Base-by-base conservation (phyloP, 1,140 invertebrate species). In the Achatina immaculata region DNA sequence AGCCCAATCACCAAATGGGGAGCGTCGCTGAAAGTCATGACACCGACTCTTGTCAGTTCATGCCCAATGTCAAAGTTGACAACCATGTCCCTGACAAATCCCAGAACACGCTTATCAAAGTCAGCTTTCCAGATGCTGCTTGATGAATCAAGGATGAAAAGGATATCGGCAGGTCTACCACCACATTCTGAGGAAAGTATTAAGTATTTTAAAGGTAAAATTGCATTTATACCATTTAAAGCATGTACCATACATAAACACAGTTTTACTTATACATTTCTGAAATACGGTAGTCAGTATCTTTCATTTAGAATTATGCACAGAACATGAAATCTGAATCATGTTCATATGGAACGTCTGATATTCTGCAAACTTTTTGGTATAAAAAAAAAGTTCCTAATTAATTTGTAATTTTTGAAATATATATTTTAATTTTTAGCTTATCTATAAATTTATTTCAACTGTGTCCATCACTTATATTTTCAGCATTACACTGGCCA, bases 101-200 rank as follows among this genome's bases (percentile, higher is more conserved):
- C 34, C n/a, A 86, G 71, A 45, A 87, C 78, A 73, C 82, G 81
- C 19, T 65, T 65, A 45, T 81, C 45, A 78, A 86, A 88, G 40
- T 88, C 82, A 11, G 65, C 28, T 0, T 74, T 65, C 82, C 83
- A 86, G 74, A 88, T 86, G 72, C 87, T 88, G 36, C 83, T 83
- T 2, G 87, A 88, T 0, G 84, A 82, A 42, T 88, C 87, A 38
- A 88, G 76, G 14, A 88, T 62, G 69, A 88, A 88, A 69, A 86
- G 85, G 19, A 88, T 81, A 42, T 87, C 87, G 2, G 86, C 86
- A n/a, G 87, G 86, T 42, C 83, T 84, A 24, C 84, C 83, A 34
- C 81, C 68, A 62, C 86, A 87, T 34, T 62, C 87, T 87, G 83
- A 48, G 72, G 51, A 48, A 28, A 66, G n/a, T n/a, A n/a, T n/a